Conservation (phyloP, 2,888 invertebrate genomes). For the Hartigia nigra region DNA sequence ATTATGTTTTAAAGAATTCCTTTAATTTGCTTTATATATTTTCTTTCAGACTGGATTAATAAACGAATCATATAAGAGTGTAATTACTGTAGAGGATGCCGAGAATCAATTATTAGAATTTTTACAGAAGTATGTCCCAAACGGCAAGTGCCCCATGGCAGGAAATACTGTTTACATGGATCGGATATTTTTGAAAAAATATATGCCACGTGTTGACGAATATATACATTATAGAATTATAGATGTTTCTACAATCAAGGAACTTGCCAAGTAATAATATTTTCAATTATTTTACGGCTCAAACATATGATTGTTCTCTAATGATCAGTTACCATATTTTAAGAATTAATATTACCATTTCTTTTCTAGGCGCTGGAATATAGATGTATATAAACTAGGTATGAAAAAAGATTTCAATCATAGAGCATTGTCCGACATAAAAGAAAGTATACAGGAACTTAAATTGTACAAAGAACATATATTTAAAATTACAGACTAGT, state of each 20-base stretch:
- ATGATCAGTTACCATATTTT: background rate
- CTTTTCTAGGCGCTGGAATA: constrained; percentile 79
- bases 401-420: constrained; percentile 77
- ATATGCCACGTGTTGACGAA: constrained; percentile 82
- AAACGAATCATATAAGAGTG: constrained; percentile 77
- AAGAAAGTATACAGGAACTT: constrained; percentile 86
- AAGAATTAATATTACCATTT: constrained; percentile 8
- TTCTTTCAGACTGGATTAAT: constrained; percentile 82
- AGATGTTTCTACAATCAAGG: constrained; percentile 92
- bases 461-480: constrained; percentile 75
- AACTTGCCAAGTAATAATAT: constrained; percentile 69
- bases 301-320: background rate
- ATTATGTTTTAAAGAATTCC: constrained; percentile 10
- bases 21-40: constrained; percentile 22
- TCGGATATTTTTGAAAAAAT: constrained; percentile 80
- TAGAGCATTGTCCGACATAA: constrained; percentile 84
- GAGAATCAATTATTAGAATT: constrained; percentile 80
- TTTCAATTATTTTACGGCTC: constrained; percentile 2
- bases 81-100: constrained; percentile 73
- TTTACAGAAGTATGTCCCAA: constrained; percentile 69
- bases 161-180: constrained; percentile 93
- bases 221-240: constrained; percentile 93
- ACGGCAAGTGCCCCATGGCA: constrained; percentile 79
- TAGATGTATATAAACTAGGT: constrained; percentile 68
- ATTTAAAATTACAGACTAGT: constrained; percentile 27